Percentiles rank a stretch among this genome's conserved stretches.
Conservation (phyloP, 2,113 vertebrate genomes). For the Oryzias celebensis region DNA sequence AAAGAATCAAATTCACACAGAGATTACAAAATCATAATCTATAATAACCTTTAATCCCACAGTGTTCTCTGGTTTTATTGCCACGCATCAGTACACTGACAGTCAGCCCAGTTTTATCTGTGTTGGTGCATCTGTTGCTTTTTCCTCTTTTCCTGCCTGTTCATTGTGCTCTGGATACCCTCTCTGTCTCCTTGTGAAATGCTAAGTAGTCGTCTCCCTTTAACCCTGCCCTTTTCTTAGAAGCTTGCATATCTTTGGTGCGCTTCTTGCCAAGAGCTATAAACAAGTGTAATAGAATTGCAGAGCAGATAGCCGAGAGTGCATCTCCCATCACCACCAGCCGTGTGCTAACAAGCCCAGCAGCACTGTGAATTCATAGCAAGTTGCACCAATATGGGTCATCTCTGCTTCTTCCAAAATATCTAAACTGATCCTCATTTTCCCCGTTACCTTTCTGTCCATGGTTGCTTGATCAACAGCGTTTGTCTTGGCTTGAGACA, state of each 20-base stretch:
- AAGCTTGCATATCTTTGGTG: conserved; percentile 64
- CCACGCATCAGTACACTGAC: conserved; percentile 23
- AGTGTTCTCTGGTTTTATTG: conserved; percentile 34
- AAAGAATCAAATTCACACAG: conserved; percentile 28
- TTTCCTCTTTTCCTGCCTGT: conserved; percentile 28
- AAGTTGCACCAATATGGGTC: conserved; percentile 69
- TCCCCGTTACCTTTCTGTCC: conserved; percentile 11
- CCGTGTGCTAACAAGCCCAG: conserved; percentile 68
- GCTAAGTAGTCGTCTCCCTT: conserved; percentile 59
- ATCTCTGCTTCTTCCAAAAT: conserved; percentile 31
- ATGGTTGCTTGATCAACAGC: conserved; percentile 31
- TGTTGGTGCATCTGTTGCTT: conserved; percentile 41
- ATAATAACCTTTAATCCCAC: conserved; percentile 45
- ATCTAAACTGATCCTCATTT: conserved; percentile 2
- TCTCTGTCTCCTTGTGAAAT: conserved; percentile 64
- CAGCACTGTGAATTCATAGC: conserved; percentile 65
- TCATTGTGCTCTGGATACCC: conserved; percentile 49
- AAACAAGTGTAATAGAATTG: conserved; percentile 76
- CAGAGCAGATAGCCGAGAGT: conserved; percentile 60
- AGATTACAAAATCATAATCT: conserved; percentile 42
- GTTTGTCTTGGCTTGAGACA: too few relatives aligned
- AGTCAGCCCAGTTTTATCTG: conserved; percentile 31
- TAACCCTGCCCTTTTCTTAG: conserved; percentile 57
- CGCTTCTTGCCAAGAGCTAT: conserved; percentile 71
- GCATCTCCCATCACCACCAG: conserved; percentile 60